phyloP scores from a whole-genome alignment of 2,888 invertebrate species.

The Hydrotaea diabolus region DNA sequence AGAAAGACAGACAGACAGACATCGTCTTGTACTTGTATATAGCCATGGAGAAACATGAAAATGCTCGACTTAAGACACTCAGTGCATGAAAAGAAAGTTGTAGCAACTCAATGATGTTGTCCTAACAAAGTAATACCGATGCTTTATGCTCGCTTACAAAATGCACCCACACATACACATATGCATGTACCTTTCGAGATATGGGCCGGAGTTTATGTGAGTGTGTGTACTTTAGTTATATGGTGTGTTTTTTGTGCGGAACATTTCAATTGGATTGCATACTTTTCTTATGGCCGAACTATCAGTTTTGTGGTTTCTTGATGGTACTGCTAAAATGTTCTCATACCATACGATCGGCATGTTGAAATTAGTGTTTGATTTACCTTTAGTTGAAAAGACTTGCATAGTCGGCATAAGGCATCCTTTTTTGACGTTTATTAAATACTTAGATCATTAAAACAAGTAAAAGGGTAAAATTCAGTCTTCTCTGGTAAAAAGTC shows the following conservation, averaged over 20 bases:
- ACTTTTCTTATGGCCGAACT: conserved; percentile 9
- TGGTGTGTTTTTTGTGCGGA: neutral
- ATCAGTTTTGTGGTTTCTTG: conserved; percentile 39
- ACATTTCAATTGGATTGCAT: conserved; percentile 5
- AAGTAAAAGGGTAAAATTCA: no score
- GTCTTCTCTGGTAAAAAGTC: no score
- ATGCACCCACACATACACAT: no score
- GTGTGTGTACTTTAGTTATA: neutral
- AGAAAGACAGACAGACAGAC: neutral
- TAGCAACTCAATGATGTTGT: conserved; percentile 8
- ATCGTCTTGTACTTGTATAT: neutral
- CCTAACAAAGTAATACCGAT: conserved; percentile 25
- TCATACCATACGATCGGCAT: neutral
- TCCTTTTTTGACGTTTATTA: no score
- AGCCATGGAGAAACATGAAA: conserved; percentile 3
- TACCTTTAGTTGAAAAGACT: no score
- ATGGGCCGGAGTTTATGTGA: neutral
- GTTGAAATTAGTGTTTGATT: neutral
- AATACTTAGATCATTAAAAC: no score
- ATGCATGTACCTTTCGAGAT: no score
- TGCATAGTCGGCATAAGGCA: no score
- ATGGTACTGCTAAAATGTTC: conserved; percentile 17
- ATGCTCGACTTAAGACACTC: conserved; percentile 4
- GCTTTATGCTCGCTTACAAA: neutral
- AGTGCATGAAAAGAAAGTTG: conserved; percentile 14